Base-by-base conservation (phyloP, 2,888 invertebrate species). In the Hypsopygia costalis region DNA sequence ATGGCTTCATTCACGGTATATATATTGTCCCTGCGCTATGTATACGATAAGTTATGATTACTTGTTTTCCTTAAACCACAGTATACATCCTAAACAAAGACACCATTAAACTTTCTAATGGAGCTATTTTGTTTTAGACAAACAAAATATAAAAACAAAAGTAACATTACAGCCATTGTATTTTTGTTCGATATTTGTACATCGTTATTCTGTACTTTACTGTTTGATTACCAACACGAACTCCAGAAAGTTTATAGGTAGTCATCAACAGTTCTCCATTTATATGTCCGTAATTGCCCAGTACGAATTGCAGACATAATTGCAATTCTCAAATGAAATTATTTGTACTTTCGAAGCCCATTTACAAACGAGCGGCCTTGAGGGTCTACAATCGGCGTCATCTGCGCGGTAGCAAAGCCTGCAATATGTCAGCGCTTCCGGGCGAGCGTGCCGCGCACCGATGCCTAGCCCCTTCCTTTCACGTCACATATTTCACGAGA, bases 341-440 rank as follows among this genome's bases (percentile, higher is more conserved):
- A 25, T 25, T 25, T 25, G n/a, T 25, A 25, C 3, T 25, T 25
- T 7, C 2, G 3, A n/a, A 8, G 4, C 6, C 6, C 25, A 8
- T 25, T 25, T 25, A 32, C 32, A 29, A 37, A 21, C 11, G 29
- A 10, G 25, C 8, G 33, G 10, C 21, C 36, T 27, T 7, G 33
- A 11, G 38, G 20, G 51, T 58, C 55, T 61, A 62, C 62, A 66
- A 68, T 63, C 53, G 58, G 46, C 49, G 57, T 58, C 52, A 49
- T 50, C 51, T 51, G 58, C 49, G 52, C 45, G 56, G 49, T 51
- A 49, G 57, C 57, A 62, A 62, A 61, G 63, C 60, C 58, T 61
- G 66, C 73, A 73, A 79, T 79, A 66, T 75, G 77, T 77, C 80
- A 73, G 52, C 56, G 52, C 51, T 69, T 71, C 69, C 70, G 66